phyloP scores from a whole-genome alignment of 2,888 invertebrate species.

The Ommatoiulus sabulosus region DNA sequence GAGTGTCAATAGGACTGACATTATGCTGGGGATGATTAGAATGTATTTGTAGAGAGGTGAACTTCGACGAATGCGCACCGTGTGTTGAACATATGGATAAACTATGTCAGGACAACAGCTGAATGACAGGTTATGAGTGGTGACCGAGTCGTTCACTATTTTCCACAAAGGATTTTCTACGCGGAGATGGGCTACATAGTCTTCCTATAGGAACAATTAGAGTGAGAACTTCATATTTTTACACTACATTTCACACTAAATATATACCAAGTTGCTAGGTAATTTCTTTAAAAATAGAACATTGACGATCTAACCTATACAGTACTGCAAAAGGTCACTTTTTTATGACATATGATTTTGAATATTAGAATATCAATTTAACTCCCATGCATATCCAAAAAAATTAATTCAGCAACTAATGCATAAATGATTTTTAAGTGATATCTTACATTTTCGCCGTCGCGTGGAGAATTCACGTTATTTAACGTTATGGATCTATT shows the following conservation, averaged over 20 bases:
- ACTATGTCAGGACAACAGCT: constrained; percentile 9
- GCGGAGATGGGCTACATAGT: neutral
- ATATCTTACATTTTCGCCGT: too few relatives aligned
- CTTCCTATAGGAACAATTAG: constrained; percentile 3
- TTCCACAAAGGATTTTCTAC: constrained; percentile 49
- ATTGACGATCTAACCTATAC: too few relatives aligned
- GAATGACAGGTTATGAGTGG: neutral
- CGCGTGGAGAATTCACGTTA: neutral
- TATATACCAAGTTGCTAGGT: neutral
- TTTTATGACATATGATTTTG: too few relatives aligned
- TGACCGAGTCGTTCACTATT: neutral
- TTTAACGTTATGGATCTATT: neutral
- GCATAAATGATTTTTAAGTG: too few relatives aligned
- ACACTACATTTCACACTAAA: neutral
- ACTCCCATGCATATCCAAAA: neutral
- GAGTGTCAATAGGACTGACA: constrained; percentile 39
- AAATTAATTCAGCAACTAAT: neutral
- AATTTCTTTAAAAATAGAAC: too few relatives aligned
- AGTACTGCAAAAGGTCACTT: too few relatives aligned
- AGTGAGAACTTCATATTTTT: neutral
- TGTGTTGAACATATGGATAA: constrained; percentile 26
- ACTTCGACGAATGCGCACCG: neutral
- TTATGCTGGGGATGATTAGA: constrained; percentile 41
- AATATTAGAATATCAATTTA: too few relatives aligned
- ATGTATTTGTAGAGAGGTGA: constrained; percentile 45